A percentile compares a stretch with the other conserved stretches of the same genome.
Evolutionary conservation across 2,888 invertebrate genomes (phyloP).

Genomic region (Junonia oenone): DNA sequence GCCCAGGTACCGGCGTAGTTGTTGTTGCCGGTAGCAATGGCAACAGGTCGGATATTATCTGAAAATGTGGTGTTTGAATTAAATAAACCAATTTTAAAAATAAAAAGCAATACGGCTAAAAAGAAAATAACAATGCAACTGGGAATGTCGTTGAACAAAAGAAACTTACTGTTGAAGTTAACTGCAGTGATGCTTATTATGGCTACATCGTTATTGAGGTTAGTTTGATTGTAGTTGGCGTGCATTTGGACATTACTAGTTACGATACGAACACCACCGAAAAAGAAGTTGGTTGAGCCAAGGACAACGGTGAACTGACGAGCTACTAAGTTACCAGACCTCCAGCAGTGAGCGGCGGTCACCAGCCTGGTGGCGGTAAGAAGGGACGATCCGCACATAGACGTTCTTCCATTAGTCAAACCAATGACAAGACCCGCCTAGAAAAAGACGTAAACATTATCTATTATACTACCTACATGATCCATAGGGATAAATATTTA

Average conservation of each 20-base stretch:
- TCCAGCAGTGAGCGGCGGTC: conserved; percentile 45
- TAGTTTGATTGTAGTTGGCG: conserved; percentile 32
- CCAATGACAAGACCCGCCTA: conserved; percentile 40
- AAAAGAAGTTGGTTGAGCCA: conserved; percentile 33
- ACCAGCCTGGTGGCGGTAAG: conserved; percentile 34
- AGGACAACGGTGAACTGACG: conserved; percentile 36
- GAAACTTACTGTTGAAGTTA: conserved; percentile 32
- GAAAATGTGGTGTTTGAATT: conserved; percentile 25
- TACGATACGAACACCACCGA: conserved; percentile 33
- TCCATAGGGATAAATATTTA: no score
- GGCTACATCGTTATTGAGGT: conserved; percentile 38
- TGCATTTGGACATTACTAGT: conserved; percentile 36
- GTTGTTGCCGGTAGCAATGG: conserved; percentile 37
- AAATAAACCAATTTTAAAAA: no score
- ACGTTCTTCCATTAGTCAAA: conserved; percentile 30
- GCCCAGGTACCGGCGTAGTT: conserved; percentile 23
- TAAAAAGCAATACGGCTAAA: no score
- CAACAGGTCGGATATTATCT: conserved; percentile 42
- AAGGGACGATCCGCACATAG: conserved; percentile 40
- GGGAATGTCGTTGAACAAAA: neutral
- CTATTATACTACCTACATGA: no score
- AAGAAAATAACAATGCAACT: neutral
- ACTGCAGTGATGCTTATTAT: conserved; percentile 31
- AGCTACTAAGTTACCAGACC: conserved; percentile 34
- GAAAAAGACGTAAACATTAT: neutral